A percentile compares a stretch with the other conserved stretches of the same genome.
Evolutionary conservation across 2,113 vertebrate species (phyloP).

Genomic region (Corythoichthys haematopterus): DNA sequence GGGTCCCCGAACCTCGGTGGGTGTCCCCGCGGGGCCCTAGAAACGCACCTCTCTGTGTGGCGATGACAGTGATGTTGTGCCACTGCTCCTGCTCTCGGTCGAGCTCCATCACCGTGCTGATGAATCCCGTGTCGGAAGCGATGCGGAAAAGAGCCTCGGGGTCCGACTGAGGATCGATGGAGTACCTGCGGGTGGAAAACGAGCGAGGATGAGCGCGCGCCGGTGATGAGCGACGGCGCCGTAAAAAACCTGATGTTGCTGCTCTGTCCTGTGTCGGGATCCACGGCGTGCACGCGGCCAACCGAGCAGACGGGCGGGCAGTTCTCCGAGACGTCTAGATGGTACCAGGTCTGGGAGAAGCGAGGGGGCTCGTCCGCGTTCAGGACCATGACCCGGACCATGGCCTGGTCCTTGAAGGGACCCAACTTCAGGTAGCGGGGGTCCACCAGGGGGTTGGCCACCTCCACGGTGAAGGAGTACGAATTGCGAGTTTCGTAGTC

Average conservation of each 20-base stretch:
- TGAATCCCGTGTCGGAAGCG: conserved; percentile 77
- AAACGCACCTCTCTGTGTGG: conserved; percentile 81
- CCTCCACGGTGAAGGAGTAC: conserved; percentile 82
- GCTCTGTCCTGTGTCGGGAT: conserved; percentile 81
- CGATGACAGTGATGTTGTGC: conserved; percentile 85
- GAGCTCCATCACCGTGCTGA: conserved; percentile 77
- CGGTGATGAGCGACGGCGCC: neutral
- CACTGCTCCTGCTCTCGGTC: conserved; percentile 81
- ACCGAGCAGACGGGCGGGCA: conserved; percentile 72
- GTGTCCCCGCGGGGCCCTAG: neutral
- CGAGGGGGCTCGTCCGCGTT: conserved; percentile 83
- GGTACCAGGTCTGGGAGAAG: conserved; percentile 78
- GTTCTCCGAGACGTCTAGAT: conserved; percentile 80
- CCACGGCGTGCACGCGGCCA: conserved; percentile 74
- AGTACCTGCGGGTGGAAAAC: conserved; percentile 67
- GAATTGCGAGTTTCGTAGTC: conserved; percentile 81
- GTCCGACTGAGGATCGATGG: conserved; percentile 83
- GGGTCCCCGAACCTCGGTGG: neutral
- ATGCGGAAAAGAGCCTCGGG: conserved; percentile 82
- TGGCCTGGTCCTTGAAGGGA: conserved; percentile 83
- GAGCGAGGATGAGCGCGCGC: neutral
- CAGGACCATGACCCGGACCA: conserved; percentile 77
- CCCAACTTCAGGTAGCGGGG: conserved; percentile 79
- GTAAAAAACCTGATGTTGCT: conserved; percentile 74
- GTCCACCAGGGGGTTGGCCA: conserved; percentile 80